Evolutionary conservation across 2,113 vertebrate genomes (phyloP), one percentile per base, ranked within the genome.

Genomic region (Odontesthes bonariensis): DNA sequence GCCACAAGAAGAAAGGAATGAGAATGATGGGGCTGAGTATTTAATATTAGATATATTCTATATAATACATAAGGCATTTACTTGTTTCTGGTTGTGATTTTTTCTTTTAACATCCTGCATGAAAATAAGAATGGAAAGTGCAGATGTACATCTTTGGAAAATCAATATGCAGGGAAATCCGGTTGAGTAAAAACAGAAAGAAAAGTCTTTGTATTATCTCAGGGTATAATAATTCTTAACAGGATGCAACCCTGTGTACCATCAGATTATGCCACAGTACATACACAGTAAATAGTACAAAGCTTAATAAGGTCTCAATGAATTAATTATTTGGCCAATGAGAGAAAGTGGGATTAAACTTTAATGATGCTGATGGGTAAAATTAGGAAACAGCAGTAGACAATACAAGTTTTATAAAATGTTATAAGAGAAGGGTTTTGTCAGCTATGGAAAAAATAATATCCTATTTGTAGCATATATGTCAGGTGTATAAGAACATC

Each of bases 241-340:
- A 22, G 11, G 32, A 47, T 38, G n/a, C 32, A 49, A 31, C 27
- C 47, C 42, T 23, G 44, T 60, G 53, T 40, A 69, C 35, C 32
- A 35, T 65, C 61, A 20, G 35, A 51, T 22, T 20, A 47, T 14
- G 52, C 2, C 13, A 44, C 53, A 59, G 52, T 13, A 77, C 38
- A 78, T 33, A 53, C 13, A 4, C n/a, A n/a, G n/a, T n/a, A 63
- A 40, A 55, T 10, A 67, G 47, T 57, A 44, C 13, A 42, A 55
- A 22, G 19, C 63, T 13, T 54, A 62, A 63, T 54, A 42, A 69
- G 53, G 17, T 5, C 27, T 17, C 12, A 54, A 49, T 83, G 1
- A 81, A 78, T 69, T 12, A 68, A 40, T 65, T 61, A 77, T 40
- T 42, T 8, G 8, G 6, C 38, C 31, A 58, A 80, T 54, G 53